Conservation (phyloP, 2,113 vertebrate genomes). For the Rhinolophus sinicus region DNA sequence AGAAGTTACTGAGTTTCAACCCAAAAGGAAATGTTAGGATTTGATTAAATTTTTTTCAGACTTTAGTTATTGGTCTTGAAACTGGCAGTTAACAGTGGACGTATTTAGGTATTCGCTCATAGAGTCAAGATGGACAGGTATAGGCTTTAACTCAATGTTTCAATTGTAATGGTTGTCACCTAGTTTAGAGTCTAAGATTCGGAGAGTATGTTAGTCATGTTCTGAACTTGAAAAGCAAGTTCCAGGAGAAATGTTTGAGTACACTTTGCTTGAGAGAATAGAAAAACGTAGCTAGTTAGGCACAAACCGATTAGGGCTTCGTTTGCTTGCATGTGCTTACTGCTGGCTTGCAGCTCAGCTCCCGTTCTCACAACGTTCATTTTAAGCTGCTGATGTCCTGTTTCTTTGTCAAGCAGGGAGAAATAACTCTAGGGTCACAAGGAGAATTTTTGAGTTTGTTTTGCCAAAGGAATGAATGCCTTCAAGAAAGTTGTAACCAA, state of each 20-base stretch:
- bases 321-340: neutral
- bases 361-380: neutral
- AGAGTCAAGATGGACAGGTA: too few species aligned
- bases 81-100: too few species aligned
- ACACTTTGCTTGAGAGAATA: too few species aligned
- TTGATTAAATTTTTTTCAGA: neutral
- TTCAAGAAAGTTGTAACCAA: neutral
- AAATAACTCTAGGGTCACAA: neutral
- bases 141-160: too few species aligned
- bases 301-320: neutral
- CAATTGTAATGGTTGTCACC: too few species aligned
- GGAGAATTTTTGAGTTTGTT: neutral
- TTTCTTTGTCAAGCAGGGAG: neutral
- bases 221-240: too few species aligned
- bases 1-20: neutral
- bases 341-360: neutral
- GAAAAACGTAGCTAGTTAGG: too few species aligned
- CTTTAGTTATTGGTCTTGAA: neutral
- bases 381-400: neutral
- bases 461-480: neutral
- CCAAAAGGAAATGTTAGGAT: neutral
- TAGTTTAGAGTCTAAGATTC: too few species aligned
- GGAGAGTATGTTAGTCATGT: too few species aligned
- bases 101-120: too few species aligned
- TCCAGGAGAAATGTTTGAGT: too few species aligned